A percentile compares a stretch with the other conserved stretches of the same genome.
Conservation (phyloP, 2,797 vertebrate genomes). For the Silurus lanzhouensis region DNA sequence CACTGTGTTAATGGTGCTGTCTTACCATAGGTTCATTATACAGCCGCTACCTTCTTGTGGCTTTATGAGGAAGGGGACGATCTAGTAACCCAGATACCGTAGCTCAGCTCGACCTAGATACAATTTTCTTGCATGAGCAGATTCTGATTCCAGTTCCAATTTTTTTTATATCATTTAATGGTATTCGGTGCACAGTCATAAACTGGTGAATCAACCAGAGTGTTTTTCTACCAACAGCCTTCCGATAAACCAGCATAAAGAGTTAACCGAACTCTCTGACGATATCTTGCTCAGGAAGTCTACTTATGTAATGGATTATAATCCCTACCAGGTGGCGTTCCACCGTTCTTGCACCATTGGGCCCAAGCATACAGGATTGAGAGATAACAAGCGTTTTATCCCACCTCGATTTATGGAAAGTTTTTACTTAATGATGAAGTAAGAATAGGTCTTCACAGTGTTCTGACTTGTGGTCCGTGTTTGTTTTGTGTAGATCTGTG, state of each 20-base stretch:
- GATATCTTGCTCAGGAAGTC: neutral
- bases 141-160: neutral
- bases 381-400: neutral
- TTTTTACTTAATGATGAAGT: neutral
- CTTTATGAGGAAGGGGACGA: neutral
- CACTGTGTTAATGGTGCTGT: no score
- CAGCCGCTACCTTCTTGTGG: neutral
- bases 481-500: conserved; percentile 76
- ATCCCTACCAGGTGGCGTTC: neutral
- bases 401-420: neutral
- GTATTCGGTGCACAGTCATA: neutral
- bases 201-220: neutral
- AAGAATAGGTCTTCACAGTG: neutral
- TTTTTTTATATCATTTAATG: neutral
- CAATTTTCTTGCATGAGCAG: neutral
- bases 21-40: neutral
- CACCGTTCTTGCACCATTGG: neutral
- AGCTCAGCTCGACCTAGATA: neutral
- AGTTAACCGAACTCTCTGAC: neutral
- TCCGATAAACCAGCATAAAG: neutral
- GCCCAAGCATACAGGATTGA: neutral
- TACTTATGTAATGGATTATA: neutral
- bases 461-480: neutral
- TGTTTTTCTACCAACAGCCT: neutral
- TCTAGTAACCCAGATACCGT: neutral